Conservation (phyloP, 1,140 invertebrate species). For the Pogonomyrmex barbatus region DNA sequence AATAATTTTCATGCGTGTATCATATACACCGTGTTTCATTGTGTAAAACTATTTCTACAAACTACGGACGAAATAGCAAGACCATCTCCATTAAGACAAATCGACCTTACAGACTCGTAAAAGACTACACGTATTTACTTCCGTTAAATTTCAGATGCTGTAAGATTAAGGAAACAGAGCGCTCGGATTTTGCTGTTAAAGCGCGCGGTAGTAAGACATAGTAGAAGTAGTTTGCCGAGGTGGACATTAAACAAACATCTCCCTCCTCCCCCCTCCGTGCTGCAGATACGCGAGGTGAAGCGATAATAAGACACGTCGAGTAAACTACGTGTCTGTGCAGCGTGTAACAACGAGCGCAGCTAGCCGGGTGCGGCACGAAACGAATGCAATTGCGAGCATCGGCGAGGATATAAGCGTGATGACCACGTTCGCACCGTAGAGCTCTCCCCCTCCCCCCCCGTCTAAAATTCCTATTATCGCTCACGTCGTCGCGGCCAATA, state of each 20-base stretch:
- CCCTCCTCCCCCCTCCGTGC: not conserved
- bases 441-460: not conserved
- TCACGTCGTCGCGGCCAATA: constrained; percentile 44
- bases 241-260: constrained; percentile 45
- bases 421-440: constrained; percentile 35
- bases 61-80: not conserved
- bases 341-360: constrained; percentile 45
- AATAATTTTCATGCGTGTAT: constrained; percentile 1
- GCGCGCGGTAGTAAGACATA: constrained; percentile 13
- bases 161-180: constrained; percentile 15
- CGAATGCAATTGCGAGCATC: constrained; percentile 51
- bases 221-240: not conserved
- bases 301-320: constrained; percentile 27
- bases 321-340: constrained; percentile 37
- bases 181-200: constrained; percentile 30
- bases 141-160: constrained; percentile 12
- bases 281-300: constrained; percentile 22
- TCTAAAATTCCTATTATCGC: constrained; percentile 61
- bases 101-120: constrained; percentile 19
- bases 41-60: not conserved
- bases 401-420: constrained; percentile 43
- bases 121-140: not conserved
- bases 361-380: constrained; percentile 35
- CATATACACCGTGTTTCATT: not conserved
- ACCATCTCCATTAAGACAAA: constrained; percentile 31